phyloP scores from a whole-genome alignment of 2,888 invertebrate species.

The Seira ritae region DNA sequence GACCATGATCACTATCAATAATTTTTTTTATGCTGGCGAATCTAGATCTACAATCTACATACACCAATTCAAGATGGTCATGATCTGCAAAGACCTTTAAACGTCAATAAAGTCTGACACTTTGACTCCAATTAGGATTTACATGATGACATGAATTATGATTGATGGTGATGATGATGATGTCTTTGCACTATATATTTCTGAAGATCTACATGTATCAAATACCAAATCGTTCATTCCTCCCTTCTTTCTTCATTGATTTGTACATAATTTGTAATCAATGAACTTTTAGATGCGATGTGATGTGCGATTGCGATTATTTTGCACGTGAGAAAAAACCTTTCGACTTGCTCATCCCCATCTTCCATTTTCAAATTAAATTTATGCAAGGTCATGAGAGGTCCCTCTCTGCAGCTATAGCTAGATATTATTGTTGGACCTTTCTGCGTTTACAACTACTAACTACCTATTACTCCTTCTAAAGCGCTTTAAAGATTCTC shows the following conservation, averaged over 20 bases:
- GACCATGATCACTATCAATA: neutral
- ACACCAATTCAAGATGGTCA: too few relatives aligned
- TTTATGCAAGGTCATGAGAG: neutral
- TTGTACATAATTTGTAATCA: too few relatives aligned
- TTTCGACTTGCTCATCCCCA: neutral
- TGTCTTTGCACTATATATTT: neutral
- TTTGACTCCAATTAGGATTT: slow-evolving; percentile 58
- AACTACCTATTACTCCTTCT: too few relatives aligned
- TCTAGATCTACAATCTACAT: neutral
- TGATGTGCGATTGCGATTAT: neutral
- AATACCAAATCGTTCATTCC: too few relatives aligned
- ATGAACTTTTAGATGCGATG: too few relatives aligned
- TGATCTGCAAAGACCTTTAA: slow-evolving; percentile 29
- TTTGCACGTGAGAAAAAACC: neutral
- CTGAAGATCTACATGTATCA: too few relatives aligned
- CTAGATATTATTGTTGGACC: too few relatives aligned
- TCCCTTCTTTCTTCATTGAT: too few relatives aligned
- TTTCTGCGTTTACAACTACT: too few relatives aligned
- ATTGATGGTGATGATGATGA: slow-evolving; percentile 37
- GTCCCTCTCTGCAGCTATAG: neutral
- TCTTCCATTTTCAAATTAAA: neutral
- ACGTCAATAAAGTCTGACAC: slow-evolving; percentile 51
- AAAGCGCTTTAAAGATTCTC: too few relatives aligned
- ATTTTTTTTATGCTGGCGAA: too few relatives aligned
- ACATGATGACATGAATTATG: slow-evolving; percentile 29